These are phyloP conservation scores for Cosmia pyralina DNA, from an alignment of 2,888 invertebrate species.

Conservation along the genomic window DNA sequence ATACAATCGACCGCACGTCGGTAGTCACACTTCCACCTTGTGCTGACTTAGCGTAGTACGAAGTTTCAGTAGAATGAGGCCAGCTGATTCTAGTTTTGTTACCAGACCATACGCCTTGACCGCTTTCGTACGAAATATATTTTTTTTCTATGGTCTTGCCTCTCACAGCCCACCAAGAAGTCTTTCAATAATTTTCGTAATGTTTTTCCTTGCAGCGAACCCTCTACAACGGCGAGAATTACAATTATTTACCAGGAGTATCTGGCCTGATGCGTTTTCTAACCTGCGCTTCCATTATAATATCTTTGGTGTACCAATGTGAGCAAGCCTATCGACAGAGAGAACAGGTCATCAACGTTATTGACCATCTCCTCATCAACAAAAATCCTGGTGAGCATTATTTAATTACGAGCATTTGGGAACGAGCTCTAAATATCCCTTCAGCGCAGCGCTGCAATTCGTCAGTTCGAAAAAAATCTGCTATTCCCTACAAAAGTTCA, in stretches of 20 bases:
- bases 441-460: neutral
- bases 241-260: constrained; percentile 71
- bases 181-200: neutral
- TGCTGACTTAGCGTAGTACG: neutral
- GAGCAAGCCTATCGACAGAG: constrained; percentile 76
- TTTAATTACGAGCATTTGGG: neutral
- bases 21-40: too few relatives aligned
- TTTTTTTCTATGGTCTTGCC: neutral
- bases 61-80: neutral
- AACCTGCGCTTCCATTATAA: constrained; percentile 73
- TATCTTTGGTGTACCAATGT: constrained; percentile 76
- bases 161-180: neutral
- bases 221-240: constrained; percentile 50
- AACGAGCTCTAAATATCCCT: neutral
- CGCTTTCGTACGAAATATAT: neutral
- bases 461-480: neutral
- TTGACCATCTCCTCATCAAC: constrained; percentile 77
- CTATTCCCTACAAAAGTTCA: neutral
- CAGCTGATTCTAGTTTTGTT: neutral
- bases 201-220: constrained; percentile 66
- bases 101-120: neutral
- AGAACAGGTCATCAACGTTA: constrained; percentile 73
- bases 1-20: too few relatives aligned
- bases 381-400: constrained; percentile 75
- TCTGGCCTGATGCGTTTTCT: constrained; percentile 74